phyloP scores from a whole-genome alignment of 2,797 vertebrate species.

The Diplodus sargus region DNA sequence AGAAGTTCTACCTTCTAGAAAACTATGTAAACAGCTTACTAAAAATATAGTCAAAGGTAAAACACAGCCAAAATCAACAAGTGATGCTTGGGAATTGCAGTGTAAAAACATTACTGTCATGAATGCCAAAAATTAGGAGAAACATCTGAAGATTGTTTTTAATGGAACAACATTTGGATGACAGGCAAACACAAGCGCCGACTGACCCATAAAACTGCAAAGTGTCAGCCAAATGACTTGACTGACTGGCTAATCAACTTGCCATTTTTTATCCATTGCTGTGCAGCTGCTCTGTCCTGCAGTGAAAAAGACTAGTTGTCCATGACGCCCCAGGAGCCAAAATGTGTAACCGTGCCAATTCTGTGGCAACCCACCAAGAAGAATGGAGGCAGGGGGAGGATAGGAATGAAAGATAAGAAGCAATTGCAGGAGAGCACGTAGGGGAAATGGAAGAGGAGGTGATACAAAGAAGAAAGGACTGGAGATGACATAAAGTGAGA shows the following conservation, averaged over 20 bases:
- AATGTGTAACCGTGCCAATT: conserved; percentile 50
- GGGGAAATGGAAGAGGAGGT: conserved; percentile 45
- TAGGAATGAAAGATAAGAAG: conserved; percentile 46
- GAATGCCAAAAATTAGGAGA: background rate
- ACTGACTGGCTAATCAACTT: conserved; percentile 43
- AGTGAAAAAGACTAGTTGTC: conserved; percentile 65
- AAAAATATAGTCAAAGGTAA: background rate
- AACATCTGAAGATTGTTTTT: background rate
- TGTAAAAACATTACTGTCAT: background rate
- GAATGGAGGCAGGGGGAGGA: conserved; percentile 42
- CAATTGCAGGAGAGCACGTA: conserved; percentile 41
- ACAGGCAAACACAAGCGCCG: background rate
- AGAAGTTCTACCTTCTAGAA: background rate
- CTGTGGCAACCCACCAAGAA: conserved; percentile 39
- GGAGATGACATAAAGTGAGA: conserved; percentile 49
- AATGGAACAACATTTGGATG: conserved; percentile 5
- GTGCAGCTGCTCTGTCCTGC: conserved; percentile 59
- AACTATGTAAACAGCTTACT: conserved; percentile 3
- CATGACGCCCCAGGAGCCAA: conserved; percentile 33
- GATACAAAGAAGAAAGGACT: conserved; percentile 41
- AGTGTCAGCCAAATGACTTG: conserved; percentile 29
- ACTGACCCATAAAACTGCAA: conserved; percentile 24
- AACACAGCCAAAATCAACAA: background rate
- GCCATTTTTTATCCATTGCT: conserved; percentile 29
- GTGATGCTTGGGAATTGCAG: background rate